A percentile compares a stretch with the other conserved stretches of the same genome.
Evolutionary conservation across 2,888 invertebrate genomes (phyloP).

Genomic region (Sphaeridia pumilis): DNA sequence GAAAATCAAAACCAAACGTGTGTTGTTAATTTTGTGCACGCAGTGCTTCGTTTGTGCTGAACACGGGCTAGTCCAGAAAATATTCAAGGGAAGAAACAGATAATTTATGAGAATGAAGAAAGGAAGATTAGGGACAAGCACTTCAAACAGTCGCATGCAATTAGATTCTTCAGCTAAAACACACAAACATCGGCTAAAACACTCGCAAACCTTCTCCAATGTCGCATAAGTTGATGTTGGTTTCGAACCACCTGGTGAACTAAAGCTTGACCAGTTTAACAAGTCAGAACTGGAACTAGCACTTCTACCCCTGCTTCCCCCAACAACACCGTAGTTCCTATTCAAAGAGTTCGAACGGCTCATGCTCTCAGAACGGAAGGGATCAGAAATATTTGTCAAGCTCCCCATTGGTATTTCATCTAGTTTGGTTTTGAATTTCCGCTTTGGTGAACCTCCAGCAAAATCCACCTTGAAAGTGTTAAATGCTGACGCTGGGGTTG

Average conservation of each 20-base stretch:
- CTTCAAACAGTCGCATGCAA: too few species aligned
- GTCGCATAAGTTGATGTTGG: constrained; percentile 35
- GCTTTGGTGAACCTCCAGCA: constrained; percentile 35
- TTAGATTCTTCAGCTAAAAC: too few species aligned
- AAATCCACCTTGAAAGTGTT: constrained; percentile 86
- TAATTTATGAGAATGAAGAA: too few species aligned
- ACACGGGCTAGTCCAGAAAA: too few species aligned
- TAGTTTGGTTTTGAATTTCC: constrained; percentile 36
- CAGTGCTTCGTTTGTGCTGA: too few species aligned
- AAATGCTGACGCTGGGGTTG: constrained; percentile 85
- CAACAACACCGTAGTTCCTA: constrained; percentile 32
- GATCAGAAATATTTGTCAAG: constrained; percentile 14
- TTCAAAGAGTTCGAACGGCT: constrained; percentile 16
- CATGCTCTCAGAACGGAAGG: constrained; percentile 9
- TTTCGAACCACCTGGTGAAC: constrained; percentile 34
- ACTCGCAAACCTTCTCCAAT: constrained; percentile 34
- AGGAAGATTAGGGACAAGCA: too few species aligned
- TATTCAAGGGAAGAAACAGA: too few species aligned
- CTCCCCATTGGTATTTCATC: constrained; percentile 17
- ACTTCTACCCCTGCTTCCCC: constrained; percentile 35
- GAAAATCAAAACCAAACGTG: too few species aligned
- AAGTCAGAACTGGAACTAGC: constrained; percentile 36
- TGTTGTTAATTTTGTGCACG: too few species aligned
- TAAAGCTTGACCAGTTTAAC: constrained; percentile 32
- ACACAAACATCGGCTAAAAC: too few species aligned